These are phyloP conservation scores for Petrocephalus microphthalmus DNA, from an alignment of 2,113 vertebrate genomes.

Conservation along the genomic window DNA sequence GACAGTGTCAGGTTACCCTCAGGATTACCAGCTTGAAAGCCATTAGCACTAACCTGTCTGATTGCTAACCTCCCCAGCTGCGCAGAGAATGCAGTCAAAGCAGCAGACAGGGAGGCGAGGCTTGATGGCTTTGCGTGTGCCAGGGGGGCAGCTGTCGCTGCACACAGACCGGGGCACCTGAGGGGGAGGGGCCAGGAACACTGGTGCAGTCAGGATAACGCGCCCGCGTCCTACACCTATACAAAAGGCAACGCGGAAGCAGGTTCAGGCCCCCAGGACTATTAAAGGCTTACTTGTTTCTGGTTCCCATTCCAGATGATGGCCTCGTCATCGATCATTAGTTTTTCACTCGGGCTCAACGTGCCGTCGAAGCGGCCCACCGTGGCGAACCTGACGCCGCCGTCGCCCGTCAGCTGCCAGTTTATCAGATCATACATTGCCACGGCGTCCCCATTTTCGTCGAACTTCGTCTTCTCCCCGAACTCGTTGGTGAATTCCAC, in stretches of 20 bases:
- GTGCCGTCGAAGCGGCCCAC: constrained; percentile 62
- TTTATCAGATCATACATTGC: constrained; percentile 67
- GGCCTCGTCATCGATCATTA: constrained; percentile 50
- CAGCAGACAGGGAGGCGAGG: constrained; percentile 49
- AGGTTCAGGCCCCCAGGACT: neutral
- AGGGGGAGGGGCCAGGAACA: neutral
- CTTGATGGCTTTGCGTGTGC: constrained; percentile 44
- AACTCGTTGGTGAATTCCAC: constrained; percentile 50
- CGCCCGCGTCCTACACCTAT: neutral
- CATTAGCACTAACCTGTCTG: constrained; percentile 39
- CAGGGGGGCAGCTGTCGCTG: constrained; percentile 45
- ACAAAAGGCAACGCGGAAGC: neutral
- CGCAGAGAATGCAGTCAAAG: constrained; percentile 50
- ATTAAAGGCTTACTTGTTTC: constrained; percentile 33
- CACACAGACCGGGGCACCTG: constrained; percentile 50
- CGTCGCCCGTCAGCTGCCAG: constrained; percentile 51
- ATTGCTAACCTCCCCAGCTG: constrained; percentile 51
- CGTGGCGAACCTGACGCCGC: constrained; percentile 52
- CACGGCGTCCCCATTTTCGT: constrained; percentile 61
- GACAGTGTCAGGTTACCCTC: neutral
- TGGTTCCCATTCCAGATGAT: constrained; percentile 45
- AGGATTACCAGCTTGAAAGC: neutral
- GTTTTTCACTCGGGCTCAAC: constrained; percentile 32
- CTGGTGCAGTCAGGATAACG: constrained; percentile 15
- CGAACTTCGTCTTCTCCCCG: constrained; percentile 62